Base-by-base conservation (phyloP, 2,888 invertebrate genomes). In the Hemaris fuciformis region DNA sequence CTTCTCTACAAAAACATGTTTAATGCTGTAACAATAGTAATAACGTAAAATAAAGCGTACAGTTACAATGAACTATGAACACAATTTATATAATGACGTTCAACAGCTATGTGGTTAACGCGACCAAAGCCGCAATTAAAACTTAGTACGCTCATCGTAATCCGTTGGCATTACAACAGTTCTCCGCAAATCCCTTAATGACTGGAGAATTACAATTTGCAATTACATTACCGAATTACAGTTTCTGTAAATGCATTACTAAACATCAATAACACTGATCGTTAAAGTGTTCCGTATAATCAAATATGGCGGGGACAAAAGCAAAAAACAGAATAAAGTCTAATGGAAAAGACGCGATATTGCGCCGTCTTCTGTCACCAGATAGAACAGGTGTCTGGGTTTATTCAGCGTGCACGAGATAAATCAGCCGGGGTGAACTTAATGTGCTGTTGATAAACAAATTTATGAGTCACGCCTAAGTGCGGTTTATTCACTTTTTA, bases 391-490 rank as follows among this genome's bases (percentile, higher is more conserved):
- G 45, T 57, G 46, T 57, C 46, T 34, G n/a, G 13, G 25, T 45
- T 57, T 57, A 61, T 57, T 38, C 46, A 38, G 8, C 45, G 57
- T 20, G 20, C 15, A 38, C 20, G 45, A 57, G 45, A 61, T 61
- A 61, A 61, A 57, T 43, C 56, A 57, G 23, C 31, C 1, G 23
- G 31, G 43, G 57, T 57, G 34, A 43, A 15, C 34, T 31, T 45
- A 56, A 53, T 42, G 42, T 57, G 8, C 43, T 61, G 57, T 41
- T 38, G 59, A 45, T n/a, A 34, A 62, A 64, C 60, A 64, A 63
- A 61, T 56, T 43, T 56, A 57, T 57, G 43, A 45, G 43, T 31
- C 53, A 18, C 10, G 15, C 31, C 53, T 22, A 3, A 59, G 59
- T 10, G 25, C 20, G 13, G 45, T 8, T 59, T 22, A 34, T 59